Base-by-base conservation (phyloP, 2,797 vertebrate genomes). In the Amazona finschi region DNA sequence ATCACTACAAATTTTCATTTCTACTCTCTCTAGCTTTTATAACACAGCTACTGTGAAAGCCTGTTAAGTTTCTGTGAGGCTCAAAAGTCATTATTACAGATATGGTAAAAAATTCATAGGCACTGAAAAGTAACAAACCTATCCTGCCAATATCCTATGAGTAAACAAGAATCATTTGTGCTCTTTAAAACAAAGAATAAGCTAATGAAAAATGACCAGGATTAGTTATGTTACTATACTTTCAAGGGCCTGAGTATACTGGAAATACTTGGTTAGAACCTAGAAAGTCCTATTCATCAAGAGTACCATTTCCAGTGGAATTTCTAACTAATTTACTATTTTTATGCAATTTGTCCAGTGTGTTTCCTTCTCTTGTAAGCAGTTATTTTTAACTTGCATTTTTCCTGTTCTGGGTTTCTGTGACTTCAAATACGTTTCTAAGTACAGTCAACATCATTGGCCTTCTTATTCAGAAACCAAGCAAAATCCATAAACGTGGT, bases 341-440 rank as follows among this genome's bases (percentile, higher is more conserved):
- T 90, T 77, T 7, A 0, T 61, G 49, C 57, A 65, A 28, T 67
- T 91, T 47, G 57, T 78, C 73, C 64, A 65, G 78, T 12, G 17
- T 21, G 3, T 27, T 65, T n/a, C 30, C n/a, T 57, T 14, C 17
- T 39, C 62, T 94, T 90, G 39, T 66, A 85, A 69, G n/a, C 87
- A 74, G 66, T 77, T 89, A 82, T 92, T 95, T 91, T 94, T 65
- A 36, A 70, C 72, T 92, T 88, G 50, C n/a, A 72, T 89, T 92
- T 92, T 85, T 76, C 82, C 65, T 92, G 31, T 61, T 58, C 57
- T 88, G 55, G 30, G 39, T 88, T 96, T 82, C 89, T 2, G n/a
- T 77, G 39, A 75, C 66, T 93, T 90, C 83, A 78, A 7, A 87
- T 73, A 78, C 27, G 11, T 81, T 90, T 81, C 53, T 87, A 78